Evolutionary conservation across 1,140 invertebrate genomes (phyloP).

Genomic region (Ips nitidus): DNA sequence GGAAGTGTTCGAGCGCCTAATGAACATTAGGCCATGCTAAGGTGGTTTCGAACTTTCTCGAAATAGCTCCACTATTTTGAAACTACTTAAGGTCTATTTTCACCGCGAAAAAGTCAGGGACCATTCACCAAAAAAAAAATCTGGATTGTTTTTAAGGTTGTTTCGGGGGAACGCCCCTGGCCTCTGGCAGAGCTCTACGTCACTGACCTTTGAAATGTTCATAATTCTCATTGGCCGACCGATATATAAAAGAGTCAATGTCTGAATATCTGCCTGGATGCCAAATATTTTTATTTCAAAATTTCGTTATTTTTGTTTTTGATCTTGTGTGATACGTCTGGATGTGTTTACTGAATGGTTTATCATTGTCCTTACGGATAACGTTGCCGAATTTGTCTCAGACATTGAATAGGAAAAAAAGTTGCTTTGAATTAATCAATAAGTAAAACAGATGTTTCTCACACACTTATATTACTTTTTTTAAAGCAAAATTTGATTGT

Average conservation of each 20-base stretch:
- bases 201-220: neutral
- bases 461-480: no score
- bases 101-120: no score
- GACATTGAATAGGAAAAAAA: no score
- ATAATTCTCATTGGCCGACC: neutral
- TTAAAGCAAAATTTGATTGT: no score
- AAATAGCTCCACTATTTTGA: constrained; percentile 5
- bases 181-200: neutral
- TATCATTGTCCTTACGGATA: no score
- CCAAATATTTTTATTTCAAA: neutral
- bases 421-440: no score
- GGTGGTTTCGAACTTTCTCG: constrained; percentile 1
- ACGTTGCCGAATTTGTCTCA: no score
- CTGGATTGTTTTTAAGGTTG: neutral
- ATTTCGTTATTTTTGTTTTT: no score
- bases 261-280: neutral
- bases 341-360: no score
- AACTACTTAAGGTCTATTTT: neutral
- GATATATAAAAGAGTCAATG: constrained; percentile 1
- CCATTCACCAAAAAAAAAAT: neutral
- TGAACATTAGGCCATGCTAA: constrained; percentile 10
- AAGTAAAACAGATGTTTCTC: no score
- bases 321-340: no score
- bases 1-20: constrained; percentile 15
- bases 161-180: neutral